A percentile compares a stretch with the other conserved stretches of the same genome.
Conservation (phyloP, 92 coral and sea anemone genomes). For the Porites cylindrica region DNA sequence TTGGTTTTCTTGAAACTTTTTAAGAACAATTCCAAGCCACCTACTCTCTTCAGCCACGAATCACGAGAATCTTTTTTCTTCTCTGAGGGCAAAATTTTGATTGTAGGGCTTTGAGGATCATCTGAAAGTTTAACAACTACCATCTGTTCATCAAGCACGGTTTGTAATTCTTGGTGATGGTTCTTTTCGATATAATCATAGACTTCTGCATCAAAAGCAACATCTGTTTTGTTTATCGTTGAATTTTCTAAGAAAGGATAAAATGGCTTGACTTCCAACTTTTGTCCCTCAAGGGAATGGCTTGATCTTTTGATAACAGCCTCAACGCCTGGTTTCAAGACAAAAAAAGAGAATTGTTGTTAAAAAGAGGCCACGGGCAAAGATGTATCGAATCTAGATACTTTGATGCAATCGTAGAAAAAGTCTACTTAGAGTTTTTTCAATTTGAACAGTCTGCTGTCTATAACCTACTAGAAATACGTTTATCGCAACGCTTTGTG, state of each 20-base stretch:
- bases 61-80: not conserved
- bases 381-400: too few relatives aligned
- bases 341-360: not conserved
- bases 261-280: conserved; percentile 35
- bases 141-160: not conserved
- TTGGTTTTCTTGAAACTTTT: not conserved
- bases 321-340: conserved; percentile 56
- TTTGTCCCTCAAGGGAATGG: conserved; percentile 35
- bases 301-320: conserved; percentile 22
- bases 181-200: conserved; percentile 5
- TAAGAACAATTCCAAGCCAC: not conserved
- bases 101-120: not conserved
- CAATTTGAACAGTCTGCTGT: too few relatives aligned
- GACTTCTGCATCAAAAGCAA: conserved; percentile 17
- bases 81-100: conserved; percentile 12
- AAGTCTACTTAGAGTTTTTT: too few relatives aligned
- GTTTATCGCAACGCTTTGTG: too few relatives aligned
- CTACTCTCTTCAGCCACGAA: conserved; percentile 14
- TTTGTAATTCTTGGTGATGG: conserved; percentile 16
- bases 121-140: not conserved
- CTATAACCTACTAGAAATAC: too few relatives aligned
- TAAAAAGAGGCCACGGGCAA: too few relatives aligned
- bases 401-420: too few relatives aligned
- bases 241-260: conserved; percentile 60
- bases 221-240: not conserved